Evolutionary conservation across 2,888 invertebrate genomes (phyloP).

Genomic region (Polymixis lichenea): DNA sequence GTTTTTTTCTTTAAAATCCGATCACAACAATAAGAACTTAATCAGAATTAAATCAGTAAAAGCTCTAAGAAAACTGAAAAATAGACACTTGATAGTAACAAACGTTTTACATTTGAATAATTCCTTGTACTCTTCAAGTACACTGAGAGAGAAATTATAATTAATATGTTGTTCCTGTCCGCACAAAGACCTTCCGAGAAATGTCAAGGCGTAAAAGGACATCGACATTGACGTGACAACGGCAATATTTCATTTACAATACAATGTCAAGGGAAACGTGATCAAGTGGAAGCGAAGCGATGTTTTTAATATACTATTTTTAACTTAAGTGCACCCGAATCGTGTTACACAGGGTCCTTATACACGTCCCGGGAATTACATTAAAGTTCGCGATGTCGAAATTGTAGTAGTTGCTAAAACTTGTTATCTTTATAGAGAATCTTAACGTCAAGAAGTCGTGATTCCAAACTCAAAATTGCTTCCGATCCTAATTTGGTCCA

Average conservation of each 20-base stretch:
- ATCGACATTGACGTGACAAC: conserved; percentile 75
- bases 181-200: conserved; percentile 65
- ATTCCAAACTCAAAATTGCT: conserved; percentile 22
- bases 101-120: conserved; percentile 39
- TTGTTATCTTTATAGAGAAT: conserved; percentile 48
- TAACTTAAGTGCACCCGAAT: conserved; percentile 60
- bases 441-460: conserved; percentile 49
- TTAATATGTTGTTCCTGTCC: conserved; percentile 59
- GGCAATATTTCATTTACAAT: conserved; percentile 68
- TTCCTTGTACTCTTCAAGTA: conserved; percentile 16
- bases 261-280: conserved; percentile 82
- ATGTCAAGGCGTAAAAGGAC: conserved; percentile 81
- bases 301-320: conserved; percentile 67
- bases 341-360: conserved; percentile 46
- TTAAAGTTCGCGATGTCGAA: conserved; percentile 28
- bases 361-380: conserved; percentile 48
- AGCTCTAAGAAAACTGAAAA: conserved; percentile 24
- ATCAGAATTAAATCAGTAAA: conserved; percentile 43
- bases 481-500: conserved; percentile 33
- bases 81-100: conserved; percentile 19
- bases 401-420: conserved; percentile 48
- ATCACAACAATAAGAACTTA: conserved; percentile 40
- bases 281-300: conserved; percentile 75
- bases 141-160: conserved; percentile 40
- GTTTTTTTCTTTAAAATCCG: conserved; percentile 28